These are phyloP conservation scores for Tetheella fluctuosa DNA, from an alignment of 2,888 invertebrate genomes.

Conservation along the genomic window DNA sequence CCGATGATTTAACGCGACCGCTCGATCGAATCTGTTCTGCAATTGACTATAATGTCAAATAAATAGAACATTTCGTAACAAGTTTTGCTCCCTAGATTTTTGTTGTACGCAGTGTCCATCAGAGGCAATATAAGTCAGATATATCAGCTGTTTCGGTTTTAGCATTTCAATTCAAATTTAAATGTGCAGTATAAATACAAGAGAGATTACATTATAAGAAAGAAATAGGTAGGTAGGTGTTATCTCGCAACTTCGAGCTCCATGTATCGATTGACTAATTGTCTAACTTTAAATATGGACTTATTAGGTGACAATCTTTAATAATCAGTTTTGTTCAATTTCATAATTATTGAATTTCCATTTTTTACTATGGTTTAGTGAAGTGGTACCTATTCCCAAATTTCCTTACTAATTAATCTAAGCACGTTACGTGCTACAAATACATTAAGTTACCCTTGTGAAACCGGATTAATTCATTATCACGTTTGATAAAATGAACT, in stretches of 20 bases:
- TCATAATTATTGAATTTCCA: too few relatives aligned
- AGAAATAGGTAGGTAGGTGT: background rate
- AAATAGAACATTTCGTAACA: conserved; percentile 48
- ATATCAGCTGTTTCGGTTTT: background rate
- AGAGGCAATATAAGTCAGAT: background rate
- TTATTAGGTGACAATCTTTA: background rate
- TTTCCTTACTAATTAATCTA: background rate
- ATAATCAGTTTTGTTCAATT: too few relatives aligned
- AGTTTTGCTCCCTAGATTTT: conserved; percentile 32
- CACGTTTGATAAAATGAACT: background rate
- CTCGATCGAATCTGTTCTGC: conserved; percentile 44
- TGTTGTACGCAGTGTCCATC: background rate
- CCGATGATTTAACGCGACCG: conserved; percentile 34
- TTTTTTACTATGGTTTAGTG: background rate
- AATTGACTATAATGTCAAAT: conserved; percentile 40
- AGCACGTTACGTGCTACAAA: background rate
- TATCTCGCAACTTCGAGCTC: background rate
- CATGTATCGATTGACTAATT: background rate
- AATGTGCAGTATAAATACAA: background rate
- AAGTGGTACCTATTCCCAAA: too few relatives aligned
- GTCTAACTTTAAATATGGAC: background rate
- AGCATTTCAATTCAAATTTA: background rate
- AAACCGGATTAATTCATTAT: background rate
- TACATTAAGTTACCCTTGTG: background rate
- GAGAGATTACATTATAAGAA: background rate